Base-by-base conservation (phyloP, 1,140 invertebrate genomes). In the Aradophagus sp. region DNA sequence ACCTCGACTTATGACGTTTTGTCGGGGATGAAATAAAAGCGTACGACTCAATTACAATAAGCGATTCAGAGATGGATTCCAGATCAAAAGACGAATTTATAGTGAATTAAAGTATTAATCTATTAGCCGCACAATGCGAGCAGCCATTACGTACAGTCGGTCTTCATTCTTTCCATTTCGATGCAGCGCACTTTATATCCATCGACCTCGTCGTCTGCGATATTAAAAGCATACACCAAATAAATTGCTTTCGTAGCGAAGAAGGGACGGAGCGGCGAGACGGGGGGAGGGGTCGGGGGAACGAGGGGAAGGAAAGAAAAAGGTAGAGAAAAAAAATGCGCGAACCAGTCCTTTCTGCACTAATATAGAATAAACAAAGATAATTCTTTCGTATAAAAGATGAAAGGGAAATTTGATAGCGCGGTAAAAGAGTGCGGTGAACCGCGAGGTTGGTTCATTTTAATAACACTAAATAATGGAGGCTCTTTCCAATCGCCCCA, bases 141-240 rank as follows among this genome's bases (percentile, higher is more conserved):
- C 19, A 35, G 27, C 44, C 20, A 29, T n/a, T 26, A 32, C 15
- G 19, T 2, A 27, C 11, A 10, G 14, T 47, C 23, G 23, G 17
- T 45, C 39, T 45, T 45, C 29, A 15, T 15, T 27, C 29, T 8
- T 34, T 52, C 20, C 39, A 26, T 34, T 27, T 36, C 20, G 38
- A 35, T 38, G 12, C 50, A n/a, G 36, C 41, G 5, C 41, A 52
- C 45, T 71, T 63, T 59, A 53, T 62, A 59, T 58, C 39, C 65
- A 58, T 66, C 59, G 65, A 53, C 61, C 31, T 55, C 23, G 19
- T 34, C 56, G 20, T 44, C 42, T 48, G 38, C 39, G 26, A 67
- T 48, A 73, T 75, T 73, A 70, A 76, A 76, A 76, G 42, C 52
- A 68, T 44, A 70, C 66, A 69, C 19, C 52, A 56, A 29, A 35